Base-by-base conservation (phyloP, 2,797 vertebrate species). In the Simalia tracyae region DNA sequence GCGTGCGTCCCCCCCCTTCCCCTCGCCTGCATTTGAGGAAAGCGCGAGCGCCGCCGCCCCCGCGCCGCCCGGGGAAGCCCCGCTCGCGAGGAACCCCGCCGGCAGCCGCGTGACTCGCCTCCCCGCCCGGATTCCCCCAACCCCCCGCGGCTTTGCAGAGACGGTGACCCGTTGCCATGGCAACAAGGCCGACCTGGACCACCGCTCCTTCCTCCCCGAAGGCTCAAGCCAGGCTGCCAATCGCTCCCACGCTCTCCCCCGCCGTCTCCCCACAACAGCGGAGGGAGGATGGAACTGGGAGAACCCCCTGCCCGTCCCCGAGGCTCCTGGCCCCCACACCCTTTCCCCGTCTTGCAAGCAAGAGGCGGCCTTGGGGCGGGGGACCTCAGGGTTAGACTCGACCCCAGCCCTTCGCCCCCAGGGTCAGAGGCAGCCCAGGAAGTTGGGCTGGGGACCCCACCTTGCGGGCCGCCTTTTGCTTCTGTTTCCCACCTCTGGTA, bases 151-250 rank as follows among this genome's bases (percentile, higher is more conserved):
- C 57, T 60, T 28, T 61, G 86, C 56, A 81, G 86, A 63, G 28
- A 92, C 1, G 91, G 92, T 86, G 72, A 94, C 56, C 14, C 57
- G 96, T 97, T 96, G 95, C 92, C 95, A 95, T 94, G 96, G 94
- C 89, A 57, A 96, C 95, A 22, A 24, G 68, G 68, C 68, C 2
- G 42, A 0, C 91, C 68, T 88, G 86, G 90, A 91, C 90, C 90
- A 60, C 54, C 22, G 1, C 3, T 19, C 12, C 10, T n/a, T 3
- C 56, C 56, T 28, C 5, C 2, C 2, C 46, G 6, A 5, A 12
- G 64, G 2, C 4, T 68, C 4, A 14, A 17, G 66, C 5, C n/a
- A 17, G 14, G 66, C 64, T 8, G 68, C 15, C 68, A 19, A 42
- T 76, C 31, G 4, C 1, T 15, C 2, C 2, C 8, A 26, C 9